These are phyloP conservation scores for Aplocera efformata DNA, from an alignment of 2,888 invertebrate species.

Conservation along the genomic window DNA sequence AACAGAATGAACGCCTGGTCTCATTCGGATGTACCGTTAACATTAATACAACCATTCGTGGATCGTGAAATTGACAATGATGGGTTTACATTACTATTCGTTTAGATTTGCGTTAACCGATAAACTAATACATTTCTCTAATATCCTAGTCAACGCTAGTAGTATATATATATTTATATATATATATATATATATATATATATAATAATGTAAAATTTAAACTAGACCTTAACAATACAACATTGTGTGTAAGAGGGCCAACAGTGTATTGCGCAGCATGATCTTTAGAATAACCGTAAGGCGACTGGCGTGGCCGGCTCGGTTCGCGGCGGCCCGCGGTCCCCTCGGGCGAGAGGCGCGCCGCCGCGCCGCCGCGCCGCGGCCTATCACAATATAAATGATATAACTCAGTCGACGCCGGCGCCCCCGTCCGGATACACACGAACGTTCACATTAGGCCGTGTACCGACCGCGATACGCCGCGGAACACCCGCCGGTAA, in stretches of 20 bases:
- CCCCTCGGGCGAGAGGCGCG: constrained; percentile 26
- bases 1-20: constrained; percentile 5
- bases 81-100: constrained; percentile 27
- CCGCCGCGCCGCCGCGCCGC: constrained; percentile 24
- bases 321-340: constrained; percentile 32
- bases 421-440: constrained; percentile 37
- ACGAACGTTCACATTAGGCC: constrained; percentile 52
- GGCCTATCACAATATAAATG: constrained; percentile 42
- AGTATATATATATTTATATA: constrained; percentile 22
- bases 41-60: constrained; percentile 32
- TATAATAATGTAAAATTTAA: constrained; percentile 39
- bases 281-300: constrained; percentile 33
- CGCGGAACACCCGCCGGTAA: constrained; percentile 61
- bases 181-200: constrained; percentile 51
- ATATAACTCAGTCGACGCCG: constrained; percentile 39
- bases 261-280: constrained; percentile 32
- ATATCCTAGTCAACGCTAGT: constrained; percentile 30
- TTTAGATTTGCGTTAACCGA: constrained; percentile 28
- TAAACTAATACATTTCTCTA: constrained; percentile 30
- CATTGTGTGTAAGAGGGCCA: constrained; percentile 32
- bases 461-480: constrained; percentile 57
- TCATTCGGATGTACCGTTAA: constrained; percentile 24
- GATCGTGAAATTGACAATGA: constrained; percentile 31
- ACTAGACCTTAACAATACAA: constrained; percentile 30
- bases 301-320: constrained; percentile 27